Percentiles rank a stretch among this genome's conserved stretches.
Evolutionary conservation across 2,113 vertebrate genomes (phyloP).

Genomic region (Heterocephalus glaber): DNA sequence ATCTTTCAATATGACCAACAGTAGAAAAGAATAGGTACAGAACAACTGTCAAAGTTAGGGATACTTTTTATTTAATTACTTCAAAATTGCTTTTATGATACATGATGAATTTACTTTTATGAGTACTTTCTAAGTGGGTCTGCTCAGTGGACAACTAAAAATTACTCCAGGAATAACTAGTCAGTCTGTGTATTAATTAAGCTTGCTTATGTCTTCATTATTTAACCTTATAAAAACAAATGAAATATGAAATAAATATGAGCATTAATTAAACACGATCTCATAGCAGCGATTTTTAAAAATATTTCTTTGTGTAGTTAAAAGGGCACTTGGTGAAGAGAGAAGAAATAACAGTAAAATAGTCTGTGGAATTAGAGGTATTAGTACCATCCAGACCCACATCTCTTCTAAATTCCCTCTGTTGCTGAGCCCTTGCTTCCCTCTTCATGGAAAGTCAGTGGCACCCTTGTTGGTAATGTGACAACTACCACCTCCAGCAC

Average conservation of each 20-base stretch:
- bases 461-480: neutral
- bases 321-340: constrained; percentile 40
- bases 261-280: constrained; percentile 5
- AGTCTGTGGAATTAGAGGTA: neutral
- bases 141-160: constrained; percentile 33
- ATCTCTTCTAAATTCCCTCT: neutral
- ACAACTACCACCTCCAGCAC: neutral
- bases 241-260: constrained; percentile 39
- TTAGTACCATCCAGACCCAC: neutral
- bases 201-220: neutral
- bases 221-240: constrained; percentile 55
- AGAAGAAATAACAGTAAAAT: neutral
- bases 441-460: neutral
- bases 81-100: constrained; percentile 36
- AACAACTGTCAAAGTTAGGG: neutral
- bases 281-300: neutral
- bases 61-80: neutral
- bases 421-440: neutral
- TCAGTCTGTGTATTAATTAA: constrained; percentile 21
- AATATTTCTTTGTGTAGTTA: neutral
- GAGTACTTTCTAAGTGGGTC: constrained; percentile 29
- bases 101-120: neutral
- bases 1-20: neutral
- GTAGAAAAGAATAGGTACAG: constrained; percentile 17
- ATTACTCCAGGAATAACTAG: constrained; percentile 15